Evolutionary conservation across 2,888 invertebrate genomes (phyloP), one percentile per base, ranked within the genome.

Genomic region (Spisula solida): DNA sequence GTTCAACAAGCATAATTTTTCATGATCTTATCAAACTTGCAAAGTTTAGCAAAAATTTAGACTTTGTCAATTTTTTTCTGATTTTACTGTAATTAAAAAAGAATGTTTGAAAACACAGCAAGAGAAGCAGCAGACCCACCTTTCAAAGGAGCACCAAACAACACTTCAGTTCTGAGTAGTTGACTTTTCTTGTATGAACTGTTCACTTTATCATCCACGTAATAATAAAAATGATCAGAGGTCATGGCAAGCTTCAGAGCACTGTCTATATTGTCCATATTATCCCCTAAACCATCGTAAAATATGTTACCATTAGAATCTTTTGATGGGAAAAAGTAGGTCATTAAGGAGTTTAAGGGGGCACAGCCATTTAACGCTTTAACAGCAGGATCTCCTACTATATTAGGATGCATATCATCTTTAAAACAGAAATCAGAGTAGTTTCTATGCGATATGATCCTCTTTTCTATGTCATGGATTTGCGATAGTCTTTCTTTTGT

Each of bases 251-350:
- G 90, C 16, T 90, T 93, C 75, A 96, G 90, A 1, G 95, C 95
- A 89, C 94, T 94, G 56, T 95, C 93, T n/a, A 95, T 91, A 66
- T 95, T 93, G 14, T 93, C 94, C 78, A 95, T 87, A 47, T 94
- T 94, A 0, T 94, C 93, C 8, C 96, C 96, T 5, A 95, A 91
- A 0, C 95, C 95, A 89, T 96, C 96, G 86, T 94, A 96, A 87
- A 93, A 93, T 31, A 95, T 85, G 47, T 90, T 88, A 0, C 94
- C 94, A 1, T 83, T 80, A 2, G 81, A 81, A 78, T 94, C 94
- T 48, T 89, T 84, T 0, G 96, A 95, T 5, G 96, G 96, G 88
- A 93, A 96, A 89, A 96, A 95, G 87, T 96, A 96, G 34, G 95
- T 95, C 83, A 96, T 81, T 1, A 96, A 88, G 18, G 96, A 96